phyloP scores from a whole-genome alignment of 2,113 vertebrate species.

The Rissa tridactyla region DNA sequence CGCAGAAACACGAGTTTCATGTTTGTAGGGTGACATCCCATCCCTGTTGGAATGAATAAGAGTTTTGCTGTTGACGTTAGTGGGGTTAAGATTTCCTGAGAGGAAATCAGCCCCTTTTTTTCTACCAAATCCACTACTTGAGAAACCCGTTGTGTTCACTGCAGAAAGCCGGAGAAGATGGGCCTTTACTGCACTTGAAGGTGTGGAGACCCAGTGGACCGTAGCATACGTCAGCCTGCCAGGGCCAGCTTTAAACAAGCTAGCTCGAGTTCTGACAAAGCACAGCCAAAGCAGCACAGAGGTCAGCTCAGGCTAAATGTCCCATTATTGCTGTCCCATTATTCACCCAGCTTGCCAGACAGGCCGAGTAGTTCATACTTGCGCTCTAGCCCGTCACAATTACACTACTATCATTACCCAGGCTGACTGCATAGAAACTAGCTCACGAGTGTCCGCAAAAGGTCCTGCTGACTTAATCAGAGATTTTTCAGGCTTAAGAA shows the following conservation, averaged over 20 bases:
- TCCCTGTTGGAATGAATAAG: background rate
- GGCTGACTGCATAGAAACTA: background rate
- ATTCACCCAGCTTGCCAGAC: constrained; percentile 6
- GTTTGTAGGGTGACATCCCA: background rate
- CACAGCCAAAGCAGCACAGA: constrained; percentile 3
- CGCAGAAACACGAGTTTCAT: background rate
- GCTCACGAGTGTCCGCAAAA: background rate
- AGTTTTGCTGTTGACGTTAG: background rate
- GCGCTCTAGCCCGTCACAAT: background rate
- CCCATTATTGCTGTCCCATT: background rate
- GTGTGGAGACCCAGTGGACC: background rate
- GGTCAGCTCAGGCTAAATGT: constrained; percentile 25
- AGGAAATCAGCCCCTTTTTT: background rate
- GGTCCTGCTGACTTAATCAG: background rate
- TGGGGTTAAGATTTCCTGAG: background rate
- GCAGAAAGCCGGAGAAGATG: background rate
- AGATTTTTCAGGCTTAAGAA: background rate
- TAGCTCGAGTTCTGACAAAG: background rate
- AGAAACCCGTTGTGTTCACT: background rate
- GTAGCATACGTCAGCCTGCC: accelerated
- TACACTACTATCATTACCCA: background rate
- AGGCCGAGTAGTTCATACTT: background rate
- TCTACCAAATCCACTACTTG: background rate
- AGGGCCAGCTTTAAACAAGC: background rate
- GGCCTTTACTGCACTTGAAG: background rate